Base-by-base conservation (phyloP, 2,113 vertebrate species). In the Pipa parva region DNA sequence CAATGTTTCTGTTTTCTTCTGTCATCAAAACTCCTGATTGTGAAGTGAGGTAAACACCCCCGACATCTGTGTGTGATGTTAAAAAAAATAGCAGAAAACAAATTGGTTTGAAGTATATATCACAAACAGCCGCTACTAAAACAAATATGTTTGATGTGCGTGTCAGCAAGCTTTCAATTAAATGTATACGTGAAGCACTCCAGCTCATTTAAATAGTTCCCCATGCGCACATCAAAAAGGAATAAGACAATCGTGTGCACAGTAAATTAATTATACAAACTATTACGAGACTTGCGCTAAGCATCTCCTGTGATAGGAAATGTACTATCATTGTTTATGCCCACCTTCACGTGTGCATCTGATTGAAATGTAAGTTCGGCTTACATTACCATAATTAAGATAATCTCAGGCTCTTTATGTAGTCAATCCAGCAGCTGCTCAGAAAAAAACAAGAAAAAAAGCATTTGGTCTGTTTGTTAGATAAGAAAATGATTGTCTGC, bases 381-480 rank as follows among this genome's bases (percentile, higher is more conserved):
- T 79, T 79, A 31, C 66, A 78, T 79, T 78, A 79, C 76, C 18
- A 5, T 76, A 50, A 79, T 82, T 78, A 80, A 65, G 76, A 79
- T 83, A 83, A 81, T 80, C 75, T 74, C 72, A 77, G 78, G 75
- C 58, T 63, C 71, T 63, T 75, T 78, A 63, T 71, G 72, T 64
- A 63, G 15, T 64, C 63, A 59, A 50, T 71, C 65, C 72, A 71
- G 60, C 76, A 75, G 80, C 77, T 77, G 81, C 65, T 71, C 62
- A 63, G 66, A 70, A 71, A 28, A 64, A 64, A 51, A 27, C 52
- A 72, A 63, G 71, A 71, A 72, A 37, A 66, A 65, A 52, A 29
- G 64, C 62, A 72, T 74, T 66, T 56, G 71, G 12, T 71, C 64
- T 76, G 45, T 48, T 63, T 63, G 39, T 55, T 66, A 62, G 66